Base-by-base conservation (phyloP, 2,113 vertebrate genomes). In the Clarias magur region DNA sequence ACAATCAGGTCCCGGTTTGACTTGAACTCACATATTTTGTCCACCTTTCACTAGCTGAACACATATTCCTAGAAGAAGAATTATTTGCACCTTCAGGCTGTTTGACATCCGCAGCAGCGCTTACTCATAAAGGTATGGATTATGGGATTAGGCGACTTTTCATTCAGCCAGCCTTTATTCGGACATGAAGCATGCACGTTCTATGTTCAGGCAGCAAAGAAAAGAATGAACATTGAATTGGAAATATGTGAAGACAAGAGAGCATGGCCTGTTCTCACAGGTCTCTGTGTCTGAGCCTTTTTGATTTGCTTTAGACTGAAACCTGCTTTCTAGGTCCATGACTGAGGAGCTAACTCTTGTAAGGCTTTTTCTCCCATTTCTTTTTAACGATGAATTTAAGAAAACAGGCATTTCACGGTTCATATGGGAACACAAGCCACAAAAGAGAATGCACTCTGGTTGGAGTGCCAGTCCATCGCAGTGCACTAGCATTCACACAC, bases 251-350 rank as follows among this genome's bases (percentile, higher is more conserved):
- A 34, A 7, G 62, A 85, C 3, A 79, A 30, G 34, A 56, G 17
- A 85, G 12, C 13, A 13, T 34, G 38, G 62, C 84, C 53, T 88
- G 83, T 85, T 57, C 70, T 67, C 68, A 83, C 87, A 76, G 56
- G 84, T 54, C 72, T 23, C 0, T n/a, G 25, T 56, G 13, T 78
- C 9, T 27, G 0, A 56, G 2, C 2, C 13, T 56, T 78, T 54
- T 54, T n/a, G 1, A 27, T 54, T 53, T 56, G 13, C 48, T 75
- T 21, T 13, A 53, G 72, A 75, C 72, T 25, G 42, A 75, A 75
- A 23, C 25, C 11, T 25, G 3, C 0, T 72, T 38, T 19, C 38
- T 16, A 27, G n/a, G 67, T 7, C 16, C 0, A 9, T 3, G 19
- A 72, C 9, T 8, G 34, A 17, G 38, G 19, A 11, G 38, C 34